These are phyloP conservation scores for Epinephelus moara DNA, from an alignment of 2,113 vertebrate species.

Conservation along the genomic window DNA sequence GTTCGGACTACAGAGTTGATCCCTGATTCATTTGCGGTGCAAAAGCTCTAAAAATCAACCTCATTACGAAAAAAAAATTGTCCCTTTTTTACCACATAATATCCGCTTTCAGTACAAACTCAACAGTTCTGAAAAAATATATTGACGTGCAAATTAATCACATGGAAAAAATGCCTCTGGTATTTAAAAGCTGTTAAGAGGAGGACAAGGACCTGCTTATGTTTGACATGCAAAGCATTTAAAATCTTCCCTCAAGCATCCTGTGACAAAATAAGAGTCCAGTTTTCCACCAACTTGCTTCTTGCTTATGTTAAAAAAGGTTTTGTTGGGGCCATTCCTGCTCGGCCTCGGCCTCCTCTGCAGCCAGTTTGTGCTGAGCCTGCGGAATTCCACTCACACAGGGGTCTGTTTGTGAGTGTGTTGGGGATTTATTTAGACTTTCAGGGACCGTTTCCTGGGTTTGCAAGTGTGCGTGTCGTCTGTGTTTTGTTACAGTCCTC, in stretches of 20 bases:
- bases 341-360: constrained; percentile 24
- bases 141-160: too few relatives aligned
- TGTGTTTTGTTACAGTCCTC: constrained; percentile 21
- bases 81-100: too few relatives aligned
- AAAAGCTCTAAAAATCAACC: too few relatives aligned
- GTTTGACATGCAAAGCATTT: neutral
- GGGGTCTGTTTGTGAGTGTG: constrained; percentile 46
- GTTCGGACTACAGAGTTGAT: too few relatives aligned
- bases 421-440: constrained; percentile 49
- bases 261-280: constrained; percentile 5
- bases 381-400: constrained; percentile 47
- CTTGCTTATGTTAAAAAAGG: neutral
- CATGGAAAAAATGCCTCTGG: too few relatives aligned
- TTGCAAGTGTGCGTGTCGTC: neutral
- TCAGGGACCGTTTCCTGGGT: constrained; percentile 19
- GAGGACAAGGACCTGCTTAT: neutral
- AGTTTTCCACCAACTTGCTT: constrained; percentile 20
- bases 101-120: too few relatives aligned
- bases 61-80: too few relatives aligned
- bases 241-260: constrained; percentile 22
- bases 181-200: too few relatives aligned
- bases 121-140: too few relatives aligned
- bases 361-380: constrained; percentile 38
- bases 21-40: too few relatives aligned
- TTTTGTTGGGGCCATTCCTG: constrained; percentile 16